Conservation (phyloP, 2,797 vertebrate genomes). For the Girardinus metallicus region DNA sequence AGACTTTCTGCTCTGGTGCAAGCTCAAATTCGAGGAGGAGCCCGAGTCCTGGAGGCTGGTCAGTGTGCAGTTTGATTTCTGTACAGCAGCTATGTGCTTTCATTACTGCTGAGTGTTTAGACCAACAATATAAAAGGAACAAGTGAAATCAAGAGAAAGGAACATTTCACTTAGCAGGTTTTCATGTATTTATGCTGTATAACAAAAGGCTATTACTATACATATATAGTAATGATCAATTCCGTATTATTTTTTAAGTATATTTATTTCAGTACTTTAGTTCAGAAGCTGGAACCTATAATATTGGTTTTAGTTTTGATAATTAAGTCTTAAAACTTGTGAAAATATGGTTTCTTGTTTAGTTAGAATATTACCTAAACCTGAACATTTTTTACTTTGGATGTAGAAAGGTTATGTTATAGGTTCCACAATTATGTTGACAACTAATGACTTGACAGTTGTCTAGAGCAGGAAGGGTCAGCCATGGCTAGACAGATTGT, state of each 20-base stretch:
- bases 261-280: background rate
- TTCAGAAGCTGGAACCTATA: background rate
- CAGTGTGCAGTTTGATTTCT: slow-evolving; percentile 12
- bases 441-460: no score
- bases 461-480: no score
- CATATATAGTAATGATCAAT: background rate
- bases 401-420: no score
- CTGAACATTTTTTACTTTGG: no score
- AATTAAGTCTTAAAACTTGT: background rate
- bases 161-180: background rate
- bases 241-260: background rate
- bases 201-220: background rate
- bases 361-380: no score
- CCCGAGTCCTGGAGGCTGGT: slow-evolving; percentile 49
- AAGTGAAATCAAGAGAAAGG: background rate
- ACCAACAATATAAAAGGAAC: background rate
- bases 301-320: background rate
- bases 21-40: slow-evolving; percentile 21
- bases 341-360: no score
- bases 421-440: no score
- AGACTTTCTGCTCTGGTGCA: slow-evolving; percentile 30
- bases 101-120: background rate
- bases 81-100: background rate
- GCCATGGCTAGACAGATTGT: no score
- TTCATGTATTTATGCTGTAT: background rate